Base-by-base conservation (phyloP, 1,140 invertebrate genomes). In the Drosophila rhopaloa region DNA sequence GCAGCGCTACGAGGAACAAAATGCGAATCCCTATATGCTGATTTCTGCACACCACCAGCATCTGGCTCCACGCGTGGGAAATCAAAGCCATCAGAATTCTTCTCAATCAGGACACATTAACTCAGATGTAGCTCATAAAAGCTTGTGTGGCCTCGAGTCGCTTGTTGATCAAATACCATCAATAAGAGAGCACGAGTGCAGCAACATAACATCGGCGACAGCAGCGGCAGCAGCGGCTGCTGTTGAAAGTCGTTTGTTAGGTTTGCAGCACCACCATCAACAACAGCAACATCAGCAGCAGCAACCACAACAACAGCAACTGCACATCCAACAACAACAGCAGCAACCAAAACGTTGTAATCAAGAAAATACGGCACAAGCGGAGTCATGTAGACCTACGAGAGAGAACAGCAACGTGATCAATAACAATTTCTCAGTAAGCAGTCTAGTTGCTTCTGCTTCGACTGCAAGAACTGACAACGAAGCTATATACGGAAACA, bases 141-240 rank as follows among this genome's bases (percentile, higher is more conserved):
- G 96, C 83, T 93, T 98, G n/a, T 97, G 96, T 8, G 97, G 97
- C 38, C 93, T 98, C 5, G 97, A 98, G 92, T 97, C 96, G 14
- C 93, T 98, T 9, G 97, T 98, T 19, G 97, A 98, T 93, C 97
- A 98, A 93, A 98, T 98, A 91, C 97, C 97, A 7, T 96, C 96
- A 78, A 96, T 97, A 92, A 95, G 95, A 46, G 96, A 97, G 8
- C 86, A 81, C 9, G 61, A 66, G 11, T 56, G 73, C 1, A 62
- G 35, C n/a, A 46, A 51, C 4, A 60, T 80, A 58, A 74, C 71
- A n/a, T 47, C 73, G 19, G 74, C 72, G 11, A 55, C 80, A 16
- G 68, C 56, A 5, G 74, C 71, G 8, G 82, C 72, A 2, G 85
- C 79, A 5, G 84, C 80, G 29, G 89, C 82, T 7, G 81, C 90